Evolutionary conservation across 2,888 invertebrate species (phyloP), one percentile per base, ranked within the genome.

Genomic region (Philopedon plagiatum): DNA sequence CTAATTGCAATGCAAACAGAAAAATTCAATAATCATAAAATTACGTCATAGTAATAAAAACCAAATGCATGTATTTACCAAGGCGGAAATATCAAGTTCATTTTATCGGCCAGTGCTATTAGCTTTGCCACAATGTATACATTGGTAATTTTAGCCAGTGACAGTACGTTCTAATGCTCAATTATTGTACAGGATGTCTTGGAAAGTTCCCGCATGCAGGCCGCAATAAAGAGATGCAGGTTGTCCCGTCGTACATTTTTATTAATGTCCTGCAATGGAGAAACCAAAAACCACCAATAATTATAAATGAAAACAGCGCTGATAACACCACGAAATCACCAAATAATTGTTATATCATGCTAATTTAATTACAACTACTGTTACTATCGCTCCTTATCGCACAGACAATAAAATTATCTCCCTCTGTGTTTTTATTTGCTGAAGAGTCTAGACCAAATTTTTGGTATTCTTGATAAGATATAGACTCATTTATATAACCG

Each of bases 1-100:
- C 37, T 61, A 61, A 61, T 44, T 61, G 29, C 29, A 26, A 9
- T 44, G 18, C 41, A 61, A 21, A 44, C n/a, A 61, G 46, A 61
- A 61, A 51, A 23, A n/a, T 26, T 61, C 60, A 44, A 61, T 61
- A 44, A 61, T 61, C 60, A 32, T 44, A 61, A 18, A 44, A 54
- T 66, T 66, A 41, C 44, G 58, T 44, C 57, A 66, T 19, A 8
- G 19, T 11, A 13, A 54, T 39, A 21, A 41, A 49, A 26, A 54
- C 23, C 34, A 23, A 56, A 34, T 64, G 56, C 56, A 64, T 41
- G 29, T 51, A 49, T 37, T 15, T 29, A 46, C 32, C 29, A 19
- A 60, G 51, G 60, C 60, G 67, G 67, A 67, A 67, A 60, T 37
- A 26, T 41, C 32, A 60, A 37, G 44, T 60, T 32, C 39, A 37